phyloP scores from a whole-genome alignment of 2,888 invertebrate genomes.

The Ctenicera cuprea region DNA sequence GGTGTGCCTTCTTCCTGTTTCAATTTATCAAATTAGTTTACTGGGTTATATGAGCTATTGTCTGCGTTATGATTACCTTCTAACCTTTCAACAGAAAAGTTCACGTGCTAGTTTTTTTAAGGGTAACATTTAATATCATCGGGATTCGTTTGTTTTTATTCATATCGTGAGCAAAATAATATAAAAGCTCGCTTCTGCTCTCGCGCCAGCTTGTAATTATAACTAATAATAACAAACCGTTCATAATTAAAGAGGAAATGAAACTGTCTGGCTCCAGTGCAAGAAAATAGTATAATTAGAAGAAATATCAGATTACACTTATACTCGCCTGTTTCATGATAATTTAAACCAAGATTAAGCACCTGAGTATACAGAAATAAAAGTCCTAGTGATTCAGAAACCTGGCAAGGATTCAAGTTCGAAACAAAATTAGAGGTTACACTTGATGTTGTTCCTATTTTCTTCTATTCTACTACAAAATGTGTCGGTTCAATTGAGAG shows the following conservation, averaged over 20 bases:
- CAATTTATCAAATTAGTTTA: conserved; percentile 62
- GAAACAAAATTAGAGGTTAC: conserved; percentile 53
- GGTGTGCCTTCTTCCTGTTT: conserved; percentile 60
- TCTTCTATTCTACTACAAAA: conserved; percentile 47
- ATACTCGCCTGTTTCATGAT: conserved; percentile 19
- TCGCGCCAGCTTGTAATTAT: conserved; percentile 24
- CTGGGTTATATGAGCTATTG: conserved; percentile 60
- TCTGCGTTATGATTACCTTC: conserved; percentile 53
- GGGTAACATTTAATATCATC: background rate
- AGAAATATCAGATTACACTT: conserved; percentile 41
- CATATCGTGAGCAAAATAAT: conserved; percentile 2
- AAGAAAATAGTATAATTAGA: conserved; percentile 36
- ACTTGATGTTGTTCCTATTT: conserved; percentile 41
- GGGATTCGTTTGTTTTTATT: too few relatives aligned
- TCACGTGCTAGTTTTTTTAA: conserved; percentile 27
- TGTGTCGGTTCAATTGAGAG: conserved; percentile 46
- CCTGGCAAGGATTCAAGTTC: conserved; percentile 50
- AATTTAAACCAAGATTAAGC: conserved; percentile 39
- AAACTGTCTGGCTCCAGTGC: conserved; percentile 15
- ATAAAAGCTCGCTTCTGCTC: background rate
- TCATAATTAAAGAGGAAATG: conserved; percentile 47
- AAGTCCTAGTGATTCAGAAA: conserved; percentile 48
- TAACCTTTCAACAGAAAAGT: conserved; percentile 46
- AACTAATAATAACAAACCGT: conserved; percentile 36
- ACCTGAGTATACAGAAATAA: conserved; percentile 48